Base-by-base conservation (phyloP, 2,888 invertebrate species). In the Psylliodes chrysocephalus region DNA sequence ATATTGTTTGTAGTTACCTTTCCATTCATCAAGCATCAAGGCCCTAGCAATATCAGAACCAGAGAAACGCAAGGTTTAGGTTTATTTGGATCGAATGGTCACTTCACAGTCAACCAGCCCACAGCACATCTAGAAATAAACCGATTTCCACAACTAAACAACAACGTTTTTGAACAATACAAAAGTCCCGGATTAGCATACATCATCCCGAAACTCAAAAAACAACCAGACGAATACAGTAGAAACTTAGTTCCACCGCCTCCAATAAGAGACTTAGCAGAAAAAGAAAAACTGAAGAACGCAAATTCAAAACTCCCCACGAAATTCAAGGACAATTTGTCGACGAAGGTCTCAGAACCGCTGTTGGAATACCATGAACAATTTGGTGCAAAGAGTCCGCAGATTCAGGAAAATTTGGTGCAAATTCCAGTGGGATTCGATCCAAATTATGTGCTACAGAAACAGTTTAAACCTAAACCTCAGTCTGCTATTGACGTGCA, bases 171-270 rank as follows among this genome's bases (percentile, higher is more conserved):
- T 66, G 84, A 81, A 66, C 83, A 49, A 63, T 77, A 19, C 70
- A 77, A 69, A 70, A 78, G 69, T 60, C 74, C 54, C 40, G 69
- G 67, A 57, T 59, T 67, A 6, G 67, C 71, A 17, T 72, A 62
- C 40, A 69, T 74, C 22, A 69, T 73, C 25, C 68, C 71, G 19
- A 49, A 46, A 51, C 47, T 55, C 17, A 67, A 33, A 30, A 53
- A 52, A 70, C 49, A 69, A 14, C 79, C 78, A 35, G 81, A 82
- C 49, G 82, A 82, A 10, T 83, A 76, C 57, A 85, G 77, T 71
- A 82, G 73, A 81, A 86, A 79, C 77, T 81, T 78, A 72, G 84
- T 73, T 76, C 87, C 72, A 6, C 85, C 87, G 1, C 87, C 86
- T 15, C 71, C 70, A n/a, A 46, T 60, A 3, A 63, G 64, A 49